Conservation (phyloP, 2,113 vertebrate species). For the zebrafish (Danio rerio) region DNA sequence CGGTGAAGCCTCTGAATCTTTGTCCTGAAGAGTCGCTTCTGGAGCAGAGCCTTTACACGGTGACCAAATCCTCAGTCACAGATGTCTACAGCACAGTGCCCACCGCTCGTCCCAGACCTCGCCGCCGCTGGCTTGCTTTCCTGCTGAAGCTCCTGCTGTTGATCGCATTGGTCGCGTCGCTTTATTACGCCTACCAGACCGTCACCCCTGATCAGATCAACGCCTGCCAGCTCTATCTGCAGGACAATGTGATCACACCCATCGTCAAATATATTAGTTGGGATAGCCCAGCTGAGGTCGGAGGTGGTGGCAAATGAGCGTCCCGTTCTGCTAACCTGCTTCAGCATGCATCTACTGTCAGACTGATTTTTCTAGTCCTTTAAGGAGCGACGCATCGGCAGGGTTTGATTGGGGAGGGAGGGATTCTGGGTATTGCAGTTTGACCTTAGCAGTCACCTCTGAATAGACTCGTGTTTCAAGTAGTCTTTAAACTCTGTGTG, state of each 20-base stretch:
- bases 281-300: conserved; percentile 30
- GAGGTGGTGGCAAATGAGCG: conserved; percentile 62
- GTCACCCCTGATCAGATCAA: conserved; percentile 85
- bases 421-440: conserved; percentile 40
- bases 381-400: conserved; percentile 28
- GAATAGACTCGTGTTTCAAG: conserved; percentile 42
- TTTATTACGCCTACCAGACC: conserved; percentile 86
- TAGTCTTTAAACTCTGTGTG: conserved; percentile 49
- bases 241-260: conserved; percentile 64
- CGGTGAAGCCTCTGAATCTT: conserved; percentile 85
- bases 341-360: conserved; percentile 42
- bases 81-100: neutral
- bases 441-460: conserved; percentile 40
- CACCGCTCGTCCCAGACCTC: conserved; percentile 13
- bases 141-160: conserved; percentile 89
- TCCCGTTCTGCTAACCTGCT: neutral
- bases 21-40: conserved; percentile 82
- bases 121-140: conserved; percentile 76
- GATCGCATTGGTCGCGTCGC: conserved; percentile 75
- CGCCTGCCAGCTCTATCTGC: conserved; percentile 70
- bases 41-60: conserved; percentile 61
- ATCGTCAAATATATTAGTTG: conserved; percentile 64
- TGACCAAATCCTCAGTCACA: conserved; percentile 60
- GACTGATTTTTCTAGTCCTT: conserved; percentile 47
- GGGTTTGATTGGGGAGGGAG: conserved; percentile 17